A percentile compares a stretch with the other conserved stretches of the same genome.
phyloP scores from a whole-genome alignment of 2,113 vertebrate species.

The Gambusia affinis region DNA sequence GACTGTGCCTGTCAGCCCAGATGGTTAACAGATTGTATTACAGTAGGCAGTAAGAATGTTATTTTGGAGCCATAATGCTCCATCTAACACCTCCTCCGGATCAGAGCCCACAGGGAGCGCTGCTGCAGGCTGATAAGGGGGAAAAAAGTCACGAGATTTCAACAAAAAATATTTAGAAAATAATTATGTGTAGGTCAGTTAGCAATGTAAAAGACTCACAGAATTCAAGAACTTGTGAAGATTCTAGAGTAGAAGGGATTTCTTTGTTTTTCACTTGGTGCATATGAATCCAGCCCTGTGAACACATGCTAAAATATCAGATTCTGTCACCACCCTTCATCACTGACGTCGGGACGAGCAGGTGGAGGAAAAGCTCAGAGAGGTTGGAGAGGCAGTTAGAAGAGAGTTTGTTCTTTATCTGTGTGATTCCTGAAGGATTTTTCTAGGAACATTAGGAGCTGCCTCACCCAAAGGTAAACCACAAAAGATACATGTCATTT shows the following conservation, averaged over 20 bases:
- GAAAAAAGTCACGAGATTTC: not conserved
- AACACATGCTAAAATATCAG: not conserved
- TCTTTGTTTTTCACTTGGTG: too few species aligned
- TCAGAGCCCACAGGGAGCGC: not conserved
- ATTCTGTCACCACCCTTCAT: not conserved
- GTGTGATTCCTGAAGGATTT: not conserved
- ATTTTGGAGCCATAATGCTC: constrained; percentile 36
- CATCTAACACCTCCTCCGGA: constrained; percentile 71
- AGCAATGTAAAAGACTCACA: too few species aligned
- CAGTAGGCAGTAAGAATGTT: constrained; percentile 74
- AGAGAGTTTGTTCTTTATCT: not conserved
- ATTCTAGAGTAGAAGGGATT: too few species aligned
- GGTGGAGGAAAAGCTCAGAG: not conserved
- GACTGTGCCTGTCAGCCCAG: constrained; percentile 51
- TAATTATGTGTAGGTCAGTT: too few species aligned
- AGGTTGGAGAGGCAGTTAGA: not conserved
- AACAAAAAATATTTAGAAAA: too few species aligned
- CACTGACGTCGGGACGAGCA: not conserved
- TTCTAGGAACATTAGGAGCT: not conserved
- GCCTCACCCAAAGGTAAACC: not conserved
- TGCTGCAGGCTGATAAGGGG: not conserved
- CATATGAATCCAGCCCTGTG: not conserved
- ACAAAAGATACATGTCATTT: not conserved
- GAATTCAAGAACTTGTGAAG: too few species aligned
- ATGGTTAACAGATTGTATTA: constrained; percentile 78